Conservation (phyloP, 2,113 vertebrate species). For the Hippoglossus stenolepis region DNA sequence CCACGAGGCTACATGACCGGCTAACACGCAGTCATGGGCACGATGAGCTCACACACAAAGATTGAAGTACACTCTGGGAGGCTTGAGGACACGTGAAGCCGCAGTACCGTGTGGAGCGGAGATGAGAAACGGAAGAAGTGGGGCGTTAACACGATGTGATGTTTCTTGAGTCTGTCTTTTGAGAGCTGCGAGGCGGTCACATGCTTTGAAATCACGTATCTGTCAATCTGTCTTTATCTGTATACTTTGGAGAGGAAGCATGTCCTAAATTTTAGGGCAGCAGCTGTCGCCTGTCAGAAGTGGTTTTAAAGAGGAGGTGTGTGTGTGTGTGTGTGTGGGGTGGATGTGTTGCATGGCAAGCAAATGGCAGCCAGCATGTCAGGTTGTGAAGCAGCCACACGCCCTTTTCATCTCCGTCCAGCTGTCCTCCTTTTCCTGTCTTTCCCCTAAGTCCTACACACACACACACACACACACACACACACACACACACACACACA, state of each 20-base stretch:
- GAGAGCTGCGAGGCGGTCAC: constrained; percentile 4
- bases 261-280: constrained; percentile 38
- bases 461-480: constrained; percentile 7
- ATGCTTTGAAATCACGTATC: background rate
- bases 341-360: constrained; percentile 37
- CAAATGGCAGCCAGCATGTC: constrained; percentile 66
- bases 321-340: constrained; percentile 22
- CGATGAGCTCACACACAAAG: constrained; percentile 42
- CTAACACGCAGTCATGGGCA: constrained; percentile 11
- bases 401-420: constrained; percentile 64
- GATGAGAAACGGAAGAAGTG: constrained; percentile 24
- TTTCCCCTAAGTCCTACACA: constrained; percentile 5
- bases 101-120: background rate
- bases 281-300: constrained; percentile 69
- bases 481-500: constrained; percentile 14
- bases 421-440: constrained; percentile 68
- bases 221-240: constrained; percentile 4
- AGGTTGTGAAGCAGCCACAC: constrained; percentile 31
- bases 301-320: constrained; percentile 47
- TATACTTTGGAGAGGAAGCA: constrained; percentile 35
- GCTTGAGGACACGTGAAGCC: constrained; percentile 8
- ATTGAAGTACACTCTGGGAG: background rate
- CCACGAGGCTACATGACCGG: constrained; percentile 11
- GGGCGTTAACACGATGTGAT: constrained; percentile 12
- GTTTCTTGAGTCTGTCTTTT: constrained; percentile 17